Evolutionary conservation across 2,113 vertebrate species (phyloP).

Genomic region (Brachyistius frenatus): DNA sequence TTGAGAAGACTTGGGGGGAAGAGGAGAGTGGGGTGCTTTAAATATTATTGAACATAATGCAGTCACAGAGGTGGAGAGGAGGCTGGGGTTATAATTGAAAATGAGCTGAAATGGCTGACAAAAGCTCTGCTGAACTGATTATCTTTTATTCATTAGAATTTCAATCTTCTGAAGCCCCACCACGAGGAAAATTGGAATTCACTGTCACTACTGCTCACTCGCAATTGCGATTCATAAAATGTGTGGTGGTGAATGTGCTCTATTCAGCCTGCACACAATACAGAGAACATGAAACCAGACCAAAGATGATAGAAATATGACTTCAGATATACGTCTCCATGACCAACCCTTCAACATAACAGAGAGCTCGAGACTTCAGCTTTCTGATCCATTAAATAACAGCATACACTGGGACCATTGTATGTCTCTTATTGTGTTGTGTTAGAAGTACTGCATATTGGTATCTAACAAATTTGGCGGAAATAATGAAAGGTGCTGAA

Average conservation of each 20-base stretch:
- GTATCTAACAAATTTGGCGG: no score
- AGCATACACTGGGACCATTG: no score
- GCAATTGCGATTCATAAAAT: slow-evolving; percentile 69
- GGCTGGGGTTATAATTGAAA: slow-evolving; percentile 74
- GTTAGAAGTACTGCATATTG: no score
- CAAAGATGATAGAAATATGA: slow-evolving; percentile 35
- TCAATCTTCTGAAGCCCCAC: slow-evolving; percentile 70
- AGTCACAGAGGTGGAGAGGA: slow-evolving; percentile 52
- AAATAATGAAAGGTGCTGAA: no score
- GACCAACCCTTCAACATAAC: slow-evolving; percentile 16
- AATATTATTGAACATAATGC: slow-evolving; percentile 68
- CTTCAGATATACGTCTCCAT: slow-evolving; percentile 22
- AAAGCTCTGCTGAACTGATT: slow-evolving; percentile 76
- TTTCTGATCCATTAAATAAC: no score
- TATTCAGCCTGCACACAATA: slow-evolving; percentile 38
- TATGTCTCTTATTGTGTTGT: no score
- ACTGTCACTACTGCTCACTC: slow-evolving; percentile 62
- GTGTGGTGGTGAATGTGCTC: slow-evolving; percentile 39
- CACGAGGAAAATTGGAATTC: slow-evolving; percentile 75
- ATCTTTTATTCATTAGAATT: slow-evolving; percentile 82
- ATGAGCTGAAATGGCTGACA: slow-evolving; percentile 75
- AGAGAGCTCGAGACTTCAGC: background rate
- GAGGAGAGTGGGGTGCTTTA: slow-evolving; percentile 40
- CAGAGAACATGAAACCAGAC: slow-evolving; percentile 36
- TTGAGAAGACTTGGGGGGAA: slow-evolving; percentile 23